These are phyloP conservation scores for Cardiocondyla obscurior DNA, from an alignment of 1,140 invertebrate genomes.

Conservation along the genomic window DNA sequence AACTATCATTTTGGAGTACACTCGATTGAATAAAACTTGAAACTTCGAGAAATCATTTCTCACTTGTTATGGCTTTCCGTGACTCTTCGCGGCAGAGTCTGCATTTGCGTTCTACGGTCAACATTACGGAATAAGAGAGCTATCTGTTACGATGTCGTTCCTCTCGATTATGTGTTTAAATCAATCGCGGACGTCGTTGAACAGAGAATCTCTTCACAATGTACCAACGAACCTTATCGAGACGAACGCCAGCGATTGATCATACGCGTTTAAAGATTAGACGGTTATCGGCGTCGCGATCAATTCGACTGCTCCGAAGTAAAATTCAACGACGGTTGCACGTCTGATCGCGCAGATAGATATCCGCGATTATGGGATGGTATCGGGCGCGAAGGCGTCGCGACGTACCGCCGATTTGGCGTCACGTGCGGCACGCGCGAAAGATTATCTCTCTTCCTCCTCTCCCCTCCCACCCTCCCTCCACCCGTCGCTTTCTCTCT, in stretches of 20 bases:
- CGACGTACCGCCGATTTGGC: not conserved
- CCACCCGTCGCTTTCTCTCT: not conserved
- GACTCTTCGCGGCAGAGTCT: not conserved
- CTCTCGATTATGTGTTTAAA: not conserved
- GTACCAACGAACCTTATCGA: not conserved
- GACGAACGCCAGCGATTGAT: not conserved
- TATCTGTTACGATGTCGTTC: not conserved
- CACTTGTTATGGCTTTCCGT: slow-evolving; percentile 11
- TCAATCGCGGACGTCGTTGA: not conserved
- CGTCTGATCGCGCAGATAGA: not conserved
- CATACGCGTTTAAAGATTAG: not conserved
- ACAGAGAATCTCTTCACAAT: slow-evolving; percentile 5
- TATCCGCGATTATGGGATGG: not conserved
- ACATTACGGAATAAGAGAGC: not conserved
- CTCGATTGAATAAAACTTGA: slow-evolving; percentile 22
- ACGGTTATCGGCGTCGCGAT: not conserved
- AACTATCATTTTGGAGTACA: slow-evolving; percentile 15
- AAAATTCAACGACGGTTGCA: not conserved
- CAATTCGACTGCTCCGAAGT: not conserved
- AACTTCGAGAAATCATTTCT: slow-evolving; percentile 22
- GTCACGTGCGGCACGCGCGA: slow-evolving; percentile 23
- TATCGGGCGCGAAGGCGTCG: not conserved
- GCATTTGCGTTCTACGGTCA: not conserved
- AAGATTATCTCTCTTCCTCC: not conserved
- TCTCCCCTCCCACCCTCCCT: not conserved